Evolutionary conservation across 2,888 invertebrate species (phyloP), one percentile per base, ranked within the genome.

Genomic region (Gerris lacustris): DNA sequence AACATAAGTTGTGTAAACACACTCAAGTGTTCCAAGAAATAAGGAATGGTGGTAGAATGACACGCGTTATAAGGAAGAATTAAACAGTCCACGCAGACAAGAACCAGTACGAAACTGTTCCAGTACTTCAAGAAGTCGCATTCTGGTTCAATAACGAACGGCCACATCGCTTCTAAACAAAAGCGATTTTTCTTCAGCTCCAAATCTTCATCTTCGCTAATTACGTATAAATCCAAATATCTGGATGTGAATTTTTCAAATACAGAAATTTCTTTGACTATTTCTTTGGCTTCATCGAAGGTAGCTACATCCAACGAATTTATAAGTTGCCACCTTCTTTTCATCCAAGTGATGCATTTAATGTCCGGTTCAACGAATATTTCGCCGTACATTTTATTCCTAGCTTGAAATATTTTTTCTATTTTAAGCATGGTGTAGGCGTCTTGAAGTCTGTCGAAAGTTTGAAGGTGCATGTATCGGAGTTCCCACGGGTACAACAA

Each of bases 121-220:
- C 67, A 67, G 11, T 15, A 43, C 15, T 9, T 31, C 9, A 67
- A 31, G 5, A 67, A 67, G 43, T 45, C 31, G 11, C 17, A 67
- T 43, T 15, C 31, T 7, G 67, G 67, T 15, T 67, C 67, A 31
- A 67, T 44, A 9, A 44, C 44, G 17, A 67, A 67, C 9, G 67
- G 67, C 67, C 67, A 67, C 9, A 9, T 43, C 6, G n/a, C n/a
- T 67, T 45, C 31, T 9, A 67, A 17, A n/a, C 44, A 67, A 45
- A 67, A 67, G 11, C 67, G 67, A 45, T 67, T 45, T 67, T 67
- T 67, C 31, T 67, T 67, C 17, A 67, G 17, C 43, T 67, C 67
- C 17, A 67, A 17, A 45, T 67, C 67, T 31, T 31, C 31, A 31
- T 31, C 31, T 17, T 67, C 67, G 17, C 67, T 67, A 17, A 67